Evolutionary conservation across 2,113 vertebrate species (phyloP).

Genomic region (Puntigrus tetrazona): DNA sequence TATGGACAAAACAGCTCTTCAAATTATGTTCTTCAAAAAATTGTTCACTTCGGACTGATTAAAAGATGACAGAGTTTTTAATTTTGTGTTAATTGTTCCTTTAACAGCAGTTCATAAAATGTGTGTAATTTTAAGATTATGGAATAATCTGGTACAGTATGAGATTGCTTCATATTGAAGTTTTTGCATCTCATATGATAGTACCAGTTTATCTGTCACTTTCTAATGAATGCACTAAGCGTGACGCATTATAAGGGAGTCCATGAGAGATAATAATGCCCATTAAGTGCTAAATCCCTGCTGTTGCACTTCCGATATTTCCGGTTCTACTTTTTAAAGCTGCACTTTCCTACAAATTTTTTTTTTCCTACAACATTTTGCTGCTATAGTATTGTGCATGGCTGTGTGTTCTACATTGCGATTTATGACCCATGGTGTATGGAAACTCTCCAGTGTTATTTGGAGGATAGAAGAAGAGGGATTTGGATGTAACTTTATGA

Average conservation of each 20-base stretch:
- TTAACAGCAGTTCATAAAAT: slow-evolving; percentile 46
- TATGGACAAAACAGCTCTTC: neutral
- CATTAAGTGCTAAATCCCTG: slow-evolving; percentile 11
- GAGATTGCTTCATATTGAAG: slow-evolving; percentile 65
- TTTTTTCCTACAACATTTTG: slow-evolving; percentile 37
- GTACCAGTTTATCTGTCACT: slow-evolving; percentile 45
- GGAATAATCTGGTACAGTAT: slow-evolving; percentile 45
- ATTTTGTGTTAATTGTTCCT: neutral
- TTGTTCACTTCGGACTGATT: neutral
- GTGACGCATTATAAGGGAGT: slow-evolving; percentile 8
- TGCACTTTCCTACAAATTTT: slow-evolving; percentile 16
- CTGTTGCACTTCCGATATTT: slow-evolving; percentile 45
- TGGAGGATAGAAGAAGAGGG: slow-evolving; percentile 22
- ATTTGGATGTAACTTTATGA: slow-evolving; percentile 46
- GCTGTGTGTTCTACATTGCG: slow-evolving; percentile 34
- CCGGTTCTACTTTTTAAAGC: slow-evolving; percentile 34
- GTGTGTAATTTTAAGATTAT: slow-evolving; percentile 43
- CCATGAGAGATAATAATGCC: slow-evolving; percentile 20
- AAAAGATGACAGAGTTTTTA: neutral
- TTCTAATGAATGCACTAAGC: slow-evolving; percentile 43
- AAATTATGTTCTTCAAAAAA: too few species aligned
- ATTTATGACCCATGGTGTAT: slow-evolving; percentile 31
- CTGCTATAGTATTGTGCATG: slow-evolving; percentile 39
- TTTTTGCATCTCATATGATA: slow-evolving; percentile 43
- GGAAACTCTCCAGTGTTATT: slow-evolving; percentile 28